Evolutionary conservation across 1,140 invertebrate species (phyloP), one percentile per base, ranked within the genome.

Genomic region (Thalassaphorura encarpata): DNA sequence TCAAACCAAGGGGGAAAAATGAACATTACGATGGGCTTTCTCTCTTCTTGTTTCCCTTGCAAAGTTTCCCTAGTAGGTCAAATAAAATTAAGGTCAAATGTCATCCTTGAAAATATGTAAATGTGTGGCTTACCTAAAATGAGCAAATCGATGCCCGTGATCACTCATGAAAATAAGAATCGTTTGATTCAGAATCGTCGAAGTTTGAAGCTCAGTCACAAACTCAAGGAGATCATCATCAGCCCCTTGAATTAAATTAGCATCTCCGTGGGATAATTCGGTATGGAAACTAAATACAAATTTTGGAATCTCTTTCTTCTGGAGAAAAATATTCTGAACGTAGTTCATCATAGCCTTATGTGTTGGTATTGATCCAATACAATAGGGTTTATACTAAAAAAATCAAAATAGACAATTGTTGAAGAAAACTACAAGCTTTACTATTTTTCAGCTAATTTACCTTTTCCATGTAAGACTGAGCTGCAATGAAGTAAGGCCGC

Each of bases 1-100:
- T 69, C 58, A 59, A 91, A 80, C 67, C 76, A 78, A 6, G 77
- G 71, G 0, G 89, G 89, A 64, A 93, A 78, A 0, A 78, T 72
- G 50, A 92, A 80, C 0, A 83, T 82, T 69, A 94, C 88, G 61
- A 89, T 84, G 0, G 90, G 89, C 27, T 93, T 64, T 5, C 90
- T 76, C 67, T 95, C 90, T 69, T 95, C 90, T 59, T 88, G 79
- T 71, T 91, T 90, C 1, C 89, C 89, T 70, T 92, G 88, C 11
- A 89, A 73, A 0, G 88, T 91, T 62, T 86, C 81, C 1, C 90
- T 78, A 8, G 73, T 24, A 43, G 93, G n/a, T n/a, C n/a, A n/a
- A n/a, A n/a, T n/a, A n/a, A n/a, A n/a, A n/a, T n/a, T n/a, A n/a
- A n/a, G n/a, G n/a, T n/a, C n/a, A n/a, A n/a, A n/a, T n/a, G n/a